A percentile compares a stretch with the other conserved stretches of the same genome.
phyloP scores from a whole-genome alignment of 2,888 invertebrate genomes.

The Conomelus anceps region DNA sequence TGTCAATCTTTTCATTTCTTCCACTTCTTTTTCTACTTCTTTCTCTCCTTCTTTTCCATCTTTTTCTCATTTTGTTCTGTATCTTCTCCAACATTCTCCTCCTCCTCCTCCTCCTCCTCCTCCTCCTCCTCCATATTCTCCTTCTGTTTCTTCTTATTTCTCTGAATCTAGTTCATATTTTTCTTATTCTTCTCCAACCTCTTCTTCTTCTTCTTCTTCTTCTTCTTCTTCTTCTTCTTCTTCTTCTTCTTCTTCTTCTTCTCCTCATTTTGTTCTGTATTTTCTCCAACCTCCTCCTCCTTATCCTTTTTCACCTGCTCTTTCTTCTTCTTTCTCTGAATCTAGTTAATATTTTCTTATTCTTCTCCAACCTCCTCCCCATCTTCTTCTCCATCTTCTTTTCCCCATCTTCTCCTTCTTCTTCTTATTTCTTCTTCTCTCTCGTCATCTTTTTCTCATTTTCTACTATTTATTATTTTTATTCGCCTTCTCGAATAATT shows the following conservation, averaged over 20 bases:
- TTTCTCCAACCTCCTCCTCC: no score
- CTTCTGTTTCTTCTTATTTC: background rate
- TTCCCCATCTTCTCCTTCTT: background rate
- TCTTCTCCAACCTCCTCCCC: no score
- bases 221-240: background rate
- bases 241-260: background rate
- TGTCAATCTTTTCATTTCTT: no score
- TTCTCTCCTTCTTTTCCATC: no score
- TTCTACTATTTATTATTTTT: no score
- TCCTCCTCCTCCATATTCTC: background rate
- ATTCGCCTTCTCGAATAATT: background rate
- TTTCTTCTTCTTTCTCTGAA: no score
- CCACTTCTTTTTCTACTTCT: no score
- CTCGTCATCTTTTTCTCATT: background rate
- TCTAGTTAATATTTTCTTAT: no score
- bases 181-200: background rate
- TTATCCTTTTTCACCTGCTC: no score
- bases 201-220: background rate
- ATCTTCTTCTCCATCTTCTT: background rate
- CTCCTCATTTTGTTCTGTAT: no score
- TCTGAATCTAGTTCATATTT: background rate
- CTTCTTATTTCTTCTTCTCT: background rate
- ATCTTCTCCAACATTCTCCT: background rate
- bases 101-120: background rate
- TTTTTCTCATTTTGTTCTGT: background rate